Conservation (phyloP, 1,140 invertebrate species). For the Trichogramma pretiosum region DNA sequence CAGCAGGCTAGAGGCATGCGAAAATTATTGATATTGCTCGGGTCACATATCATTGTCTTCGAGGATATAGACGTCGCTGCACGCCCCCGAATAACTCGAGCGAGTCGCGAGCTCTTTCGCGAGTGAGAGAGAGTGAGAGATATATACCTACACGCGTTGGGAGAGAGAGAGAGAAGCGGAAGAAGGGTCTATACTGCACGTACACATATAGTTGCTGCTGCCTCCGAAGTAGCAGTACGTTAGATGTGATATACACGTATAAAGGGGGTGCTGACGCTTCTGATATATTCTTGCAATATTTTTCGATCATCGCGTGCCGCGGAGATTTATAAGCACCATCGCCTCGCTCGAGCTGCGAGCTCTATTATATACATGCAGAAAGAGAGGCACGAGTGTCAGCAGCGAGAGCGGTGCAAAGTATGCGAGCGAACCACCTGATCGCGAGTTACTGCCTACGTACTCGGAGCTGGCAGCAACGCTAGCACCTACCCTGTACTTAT, state of each 20-base stretch:
- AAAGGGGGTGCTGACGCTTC: slow-evolving; percentile 37
- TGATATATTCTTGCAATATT: slow-evolving; percentile 49
- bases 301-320: slow-evolving; percentile 47
- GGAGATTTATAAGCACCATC: slow-evolving; percentile 42
- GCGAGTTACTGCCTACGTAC: slow-evolving; percentile 31
- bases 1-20: slow-evolving; percentile 43
- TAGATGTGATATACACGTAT: no score
- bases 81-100: slow-evolving; percentile 30
- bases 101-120: neutral
- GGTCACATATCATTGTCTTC: slow-evolving; percentile 46
- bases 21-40: slow-evolving; percentile 46
- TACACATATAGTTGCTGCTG: no score
- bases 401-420: slow-evolving; percentile 25
- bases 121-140: neutral
- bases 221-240: no score
- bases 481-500: slow-evolving; percentile 7
- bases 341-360: no score
- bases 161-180: neutral
- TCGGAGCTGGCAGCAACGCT: no score
- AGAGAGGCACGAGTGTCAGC: slow-evolving; percentile 18
- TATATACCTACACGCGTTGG: no score
- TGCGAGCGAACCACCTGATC: slow-evolving; percentile 41
- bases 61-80: slow-evolving; percentile 41
- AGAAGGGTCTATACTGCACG: no score
- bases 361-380: no score